Base-by-base conservation (phyloP, 2,888 invertebrate genomes). In the Hartigia nigra region DNA sequence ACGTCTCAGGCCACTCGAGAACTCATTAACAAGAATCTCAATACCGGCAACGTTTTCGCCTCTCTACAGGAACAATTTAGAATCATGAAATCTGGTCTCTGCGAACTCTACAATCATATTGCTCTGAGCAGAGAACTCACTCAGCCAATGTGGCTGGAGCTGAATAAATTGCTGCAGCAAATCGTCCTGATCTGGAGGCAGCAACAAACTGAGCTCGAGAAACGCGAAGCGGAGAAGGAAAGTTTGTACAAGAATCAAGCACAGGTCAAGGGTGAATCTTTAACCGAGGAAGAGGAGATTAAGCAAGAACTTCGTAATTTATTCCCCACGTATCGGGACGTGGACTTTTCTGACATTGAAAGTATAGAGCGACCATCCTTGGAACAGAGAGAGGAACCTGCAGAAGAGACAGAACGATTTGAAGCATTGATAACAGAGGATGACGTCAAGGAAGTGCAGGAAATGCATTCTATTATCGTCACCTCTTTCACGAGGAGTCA, bases 171-270 rank as follows among this genome's bases (percentile, higher is more conserved):
- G 0, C 89, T 96, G 0, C 92, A 93, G 77, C 92, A 93, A 72
- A 93, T 97, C 76, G 95, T 96, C 34, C 90, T 93, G 77, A 92
- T 95, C 0, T 98, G 98, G 97, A 95, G 95, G 86, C 93, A 94
- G 79, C 96, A 97, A 85, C 95, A 97, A 86, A 94, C 94, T 76
- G 94, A 94, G 36, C 93, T 94, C 31, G 94, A 95, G 83, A 93
- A 93, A 85, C 94, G 94, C 85, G 94, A 95, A 83, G 93, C 94
- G 77, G 97, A 97, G 84, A 95, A 96, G 80, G 96, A 96, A 77
- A 95, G 95, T 84, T 92, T 98, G 74, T 97, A 96, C 90, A 95
- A 95, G 78, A 95, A 94, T 12, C 95, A 94, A 94, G 94, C 92
- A 90, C 92, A 83, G 31, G 94, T 94, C 0, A 94, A 94, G 91